These are phyloP conservation scores for Callimorpha dominula DNA, from an alignment of 2,888 invertebrate species.

Conservation along the genomic window DNA sequence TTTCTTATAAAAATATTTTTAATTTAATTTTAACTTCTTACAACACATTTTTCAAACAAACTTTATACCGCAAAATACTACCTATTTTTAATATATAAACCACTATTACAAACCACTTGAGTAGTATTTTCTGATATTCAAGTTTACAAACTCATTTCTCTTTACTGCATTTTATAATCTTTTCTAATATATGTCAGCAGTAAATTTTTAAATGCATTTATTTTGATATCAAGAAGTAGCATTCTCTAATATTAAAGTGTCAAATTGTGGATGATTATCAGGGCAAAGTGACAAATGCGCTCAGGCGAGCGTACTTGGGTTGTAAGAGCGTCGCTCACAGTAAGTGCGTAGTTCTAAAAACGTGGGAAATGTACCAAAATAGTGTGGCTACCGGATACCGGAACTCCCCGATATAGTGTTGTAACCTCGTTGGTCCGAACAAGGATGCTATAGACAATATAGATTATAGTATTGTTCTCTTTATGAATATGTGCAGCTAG, in stretches of 20 bases:
- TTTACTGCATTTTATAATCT: conserved; percentile 3
- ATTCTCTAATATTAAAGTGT: conserved; percentile 44
- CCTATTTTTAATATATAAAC: no score
- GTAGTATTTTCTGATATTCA: neutral
- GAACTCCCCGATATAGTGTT: conserved; percentile 43
- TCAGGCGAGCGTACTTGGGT: conserved; percentile 86
- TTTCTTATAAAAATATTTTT: neutral
- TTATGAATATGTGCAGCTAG: conserved; percentile 45
- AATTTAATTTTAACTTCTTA: neutral
- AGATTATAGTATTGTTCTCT: conserved; percentile 41
- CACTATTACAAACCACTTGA: no score
- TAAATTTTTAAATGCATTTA: conserved; percentile 10
- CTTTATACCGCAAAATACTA: neutral
- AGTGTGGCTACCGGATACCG: conserved; percentile 52
- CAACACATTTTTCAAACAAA: neutral
- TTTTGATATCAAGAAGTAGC: conserved; percentile 3
- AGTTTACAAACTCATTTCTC: neutral
- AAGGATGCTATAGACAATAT: conserved; percentile 55
- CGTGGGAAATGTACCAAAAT: conserved; percentile 40
- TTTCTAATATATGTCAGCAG: neutral
- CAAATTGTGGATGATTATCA: conserved; percentile 68
- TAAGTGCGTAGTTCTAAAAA: conserved; percentile 79
- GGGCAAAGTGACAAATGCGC: conserved; percentile 85
- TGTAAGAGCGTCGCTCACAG: conserved; percentile 86
- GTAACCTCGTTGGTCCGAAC: conserved; percentile 41